Base-by-base conservation (phyloP, 2,888 invertebrate species). In the Eupithecia dodoneata region DNA sequence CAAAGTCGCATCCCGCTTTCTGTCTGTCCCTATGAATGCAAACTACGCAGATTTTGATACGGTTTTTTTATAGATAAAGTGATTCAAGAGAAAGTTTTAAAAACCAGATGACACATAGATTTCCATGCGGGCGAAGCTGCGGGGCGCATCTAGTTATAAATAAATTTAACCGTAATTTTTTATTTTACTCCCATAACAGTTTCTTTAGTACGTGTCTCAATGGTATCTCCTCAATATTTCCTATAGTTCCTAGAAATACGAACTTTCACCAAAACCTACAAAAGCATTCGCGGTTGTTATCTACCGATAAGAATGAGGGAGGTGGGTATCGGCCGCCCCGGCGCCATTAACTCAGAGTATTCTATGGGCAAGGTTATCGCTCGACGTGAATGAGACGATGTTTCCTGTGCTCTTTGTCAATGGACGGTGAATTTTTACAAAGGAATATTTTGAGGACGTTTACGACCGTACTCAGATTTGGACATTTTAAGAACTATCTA, bases 301-400 rank as follows among this genome's bases (percentile, higher is more conserved):
- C 75, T 79, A 74, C 80, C 77, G 90, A 91, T 91, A 90, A 88
- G 85, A 77, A 81, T 87, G 89, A 90, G 84, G 7, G 55, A 90
- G 86, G 83, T 84, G 86, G 85, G 82, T 87, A 84, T 85, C 84
- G 88, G 90, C 89, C 89, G 82, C 78, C 47, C 89, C 90, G 82
- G 79, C 44, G 76, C 83, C 88, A 87, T 88, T 89, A 89, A 89
- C 83, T 84, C 81, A 66, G n/a, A 47, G 70, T 70, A 15, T 71
- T 74, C 63, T 74, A 75, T 45, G 15, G 66, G 10, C 18, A 45
- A 75, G 75, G 75, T 77, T 77, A 77, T 77, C 77, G 59, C 66
- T 45, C 9, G 65, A 69, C 30, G 70, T 75, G 73, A 75, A 77
- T 52, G 52, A 72, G 75, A 71, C 72, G 45, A 55, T 45, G 75